Base-by-base conservation (phyloP, 2,888 invertebrate genomes). In the Ferrisia virgata region DNA sequence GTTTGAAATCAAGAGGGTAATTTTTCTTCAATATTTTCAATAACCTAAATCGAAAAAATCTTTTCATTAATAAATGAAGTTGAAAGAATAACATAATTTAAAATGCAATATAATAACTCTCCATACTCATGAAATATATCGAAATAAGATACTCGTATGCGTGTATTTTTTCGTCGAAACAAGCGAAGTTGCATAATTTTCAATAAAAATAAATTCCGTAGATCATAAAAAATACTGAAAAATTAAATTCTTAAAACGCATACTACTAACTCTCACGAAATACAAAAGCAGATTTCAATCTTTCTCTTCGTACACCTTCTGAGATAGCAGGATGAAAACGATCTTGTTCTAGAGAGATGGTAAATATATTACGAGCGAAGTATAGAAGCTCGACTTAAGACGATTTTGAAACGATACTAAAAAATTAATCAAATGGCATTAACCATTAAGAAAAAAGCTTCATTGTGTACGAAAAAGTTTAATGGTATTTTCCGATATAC, bases 341-440 rank as follows among this genome's bases (percentile, higher is more conserved):
- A 47, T 6, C 47, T 18, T 18, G 47, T 18, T n/a, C n/a, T 6
- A 47, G 47, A 3, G 47, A 47, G 47, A 18, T 18, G 47, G 47
- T n/a, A n/a, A n/a, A 3, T 47, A 47, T 47, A 47, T 18, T 47
- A 18, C 47, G 18, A 43, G 13, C 13, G 15, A 11, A 43, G 43
- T 13, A 15, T 13, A 43, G 47, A 6, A 47, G 5, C 47, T 18
- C 47, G 47, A 47, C 5, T 36, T 13, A 13, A 43, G 58, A 64
- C 28, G 11, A 28, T 64, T 28, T 64, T 64, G 4, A 47, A 64
- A 64, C 58, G 58, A 64, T 64, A 28, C 28, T 64, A 64, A 64
- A 64, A 64, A 64, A 64, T 64, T 64, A 64, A 64, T 64, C 58
- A 64, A 64, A 64, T 28, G 58, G 58, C 28, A 64, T 64, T 64